These are phyloP conservation scores for Chaetops frenatus DNA, from an alignment of 2,113 vertebrate species.

Conservation along the genomic window DNA sequence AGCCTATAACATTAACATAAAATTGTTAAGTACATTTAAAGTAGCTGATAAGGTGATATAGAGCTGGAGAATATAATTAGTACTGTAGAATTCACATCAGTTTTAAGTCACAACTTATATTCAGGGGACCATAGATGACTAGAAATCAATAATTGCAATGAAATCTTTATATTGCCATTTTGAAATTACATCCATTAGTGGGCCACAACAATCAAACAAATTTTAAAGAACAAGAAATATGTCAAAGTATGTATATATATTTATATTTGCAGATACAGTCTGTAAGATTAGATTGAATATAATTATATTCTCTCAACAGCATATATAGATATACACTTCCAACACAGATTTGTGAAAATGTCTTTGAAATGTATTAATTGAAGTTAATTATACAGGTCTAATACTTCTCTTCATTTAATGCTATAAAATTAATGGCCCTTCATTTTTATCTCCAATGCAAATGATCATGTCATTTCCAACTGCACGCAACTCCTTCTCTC, in stretches of 20 bases:
- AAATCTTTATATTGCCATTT: not conserved
- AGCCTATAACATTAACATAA: not conserved
- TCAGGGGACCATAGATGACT: not conserved
- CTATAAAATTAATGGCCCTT: slow-evolving; percentile 74
- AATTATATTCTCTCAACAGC: not conserved
- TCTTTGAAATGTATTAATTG: slow-evolving; percentile 64
- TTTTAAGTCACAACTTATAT: not conserved
- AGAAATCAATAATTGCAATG: not conserved
- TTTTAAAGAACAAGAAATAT: not conserved
- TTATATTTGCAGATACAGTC: not conserved
- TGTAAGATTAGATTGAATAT: not conserved
- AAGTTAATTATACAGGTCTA: slow-evolving; percentile 67
- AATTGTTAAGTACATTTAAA: not conserved
- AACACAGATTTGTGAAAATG: slow-evolving; percentile 29
- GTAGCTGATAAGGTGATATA: not conserved
- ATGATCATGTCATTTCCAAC: slow-evolving; percentile 60
- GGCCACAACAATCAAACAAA: not conserved
- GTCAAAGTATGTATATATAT: not conserved
- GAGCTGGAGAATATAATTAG: not conserved
- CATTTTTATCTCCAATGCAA: slow-evolving; percentile 68
- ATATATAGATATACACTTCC: not conserved
- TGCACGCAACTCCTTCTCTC: slow-evolving; percentile 28
- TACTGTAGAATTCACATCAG: not conserved
- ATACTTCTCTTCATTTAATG: slow-evolving; percentile 68
- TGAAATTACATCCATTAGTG: not conserved